Base-by-base conservation (phyloP, 2,888 invertebrate species). In the Hydrotaea cyrtoneurina region DNA sequence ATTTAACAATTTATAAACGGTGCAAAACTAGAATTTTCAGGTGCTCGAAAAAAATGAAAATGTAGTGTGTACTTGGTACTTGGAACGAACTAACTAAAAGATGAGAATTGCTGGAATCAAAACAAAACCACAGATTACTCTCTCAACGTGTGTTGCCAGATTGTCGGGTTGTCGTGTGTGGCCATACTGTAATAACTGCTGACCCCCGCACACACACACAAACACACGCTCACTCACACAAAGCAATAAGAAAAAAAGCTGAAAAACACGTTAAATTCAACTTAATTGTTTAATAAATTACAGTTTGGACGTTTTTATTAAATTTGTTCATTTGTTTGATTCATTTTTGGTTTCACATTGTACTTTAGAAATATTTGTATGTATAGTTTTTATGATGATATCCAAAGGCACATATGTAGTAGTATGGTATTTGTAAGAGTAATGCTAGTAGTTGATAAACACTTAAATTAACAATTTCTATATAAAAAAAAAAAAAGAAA, bases 1-100 rank as follows among this genome's bases (percentile, higher is more conserved):
- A 80, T 80, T 80, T 77, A 76, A 73, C 36, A 13, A 26, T 62
- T 79, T 57, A 77, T 43, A 77, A 85, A 85, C 73, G 79, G 85
- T 85, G 85, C 85, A 85, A 85, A 84, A 85, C 85, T 82, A 85
- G 46, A 73, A 39, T 73, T 80, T 85, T 85, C 74, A 82, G 85
- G 85, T 85, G 85, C 85, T 85, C 85, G 77, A 85, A 85, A 79
- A 77, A 82, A 84, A 84, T 4, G 82, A 85, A 85, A 85, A 66
- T 69, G 79, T n/a, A n/a, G n/a, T 82, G 71, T 85, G 82, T 85
- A 85, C 82, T 85, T 78, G n/a, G n/a, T n/a, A n/a, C n/a, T n/a
- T n/a, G n/a, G 78, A 78, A 78, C 76, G 78, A 84, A 84, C 80
- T 78, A 71, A 78, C 13, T 39, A 69, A 80, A 50, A 17, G 64